Conservation (phyloP, 2,888 invertebrate species). For the Microdon myrmicae region DNA sequence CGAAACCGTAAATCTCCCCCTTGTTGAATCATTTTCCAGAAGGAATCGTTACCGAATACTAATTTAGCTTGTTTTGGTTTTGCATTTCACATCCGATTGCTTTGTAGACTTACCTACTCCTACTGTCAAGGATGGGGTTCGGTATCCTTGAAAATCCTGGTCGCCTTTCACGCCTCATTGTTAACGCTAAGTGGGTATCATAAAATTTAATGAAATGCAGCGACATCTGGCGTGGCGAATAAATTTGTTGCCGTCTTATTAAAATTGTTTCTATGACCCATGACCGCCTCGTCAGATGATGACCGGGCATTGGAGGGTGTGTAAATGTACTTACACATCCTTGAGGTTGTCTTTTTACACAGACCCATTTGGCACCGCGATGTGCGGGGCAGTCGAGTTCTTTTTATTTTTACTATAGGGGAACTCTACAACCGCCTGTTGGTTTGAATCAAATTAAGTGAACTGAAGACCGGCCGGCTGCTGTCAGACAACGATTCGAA, state of each 20-base stretch:
- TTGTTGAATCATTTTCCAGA: conserved; percentile 1
- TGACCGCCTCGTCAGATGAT: background rate
- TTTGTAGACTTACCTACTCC: conserved; percentile 41
- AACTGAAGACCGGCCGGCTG: conserved; percentile 13
- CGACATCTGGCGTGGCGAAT: conserved; percentile 49
- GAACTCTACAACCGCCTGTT: too few species aligned
- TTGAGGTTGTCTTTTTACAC: conserved; percentile 20
- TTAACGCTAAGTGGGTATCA: conserved; percentile 43
- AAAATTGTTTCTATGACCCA: conserved; percentile 49
- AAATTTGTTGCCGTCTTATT: conserved; percentile 51
- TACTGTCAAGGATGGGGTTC: background rate
- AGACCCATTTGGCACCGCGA: conserved; percentile 43
- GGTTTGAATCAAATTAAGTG: conserved; percentile 16
- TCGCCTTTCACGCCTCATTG: background rate
- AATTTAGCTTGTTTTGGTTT: conserved; percentile 45
- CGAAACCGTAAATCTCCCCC: conserved; percentile 5
- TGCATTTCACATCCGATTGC: conserved; percentile 47
- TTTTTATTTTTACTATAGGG: too few species aligned
- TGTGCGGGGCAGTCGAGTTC: too few species aligned
- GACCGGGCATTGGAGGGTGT: background rate
- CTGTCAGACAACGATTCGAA: conserved; percentile 20
- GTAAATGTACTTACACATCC: conserved; percentile 13
- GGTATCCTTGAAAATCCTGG: background rate
- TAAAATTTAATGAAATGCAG: conserved; percentile 52
- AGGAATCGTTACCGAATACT: conserved; percentile 43